Evolutionary conservation across 1,140 invertebrate species (phyloP), one percentile per base, ranked within the genome.

Genomic region (Atta colombica): DNA sequence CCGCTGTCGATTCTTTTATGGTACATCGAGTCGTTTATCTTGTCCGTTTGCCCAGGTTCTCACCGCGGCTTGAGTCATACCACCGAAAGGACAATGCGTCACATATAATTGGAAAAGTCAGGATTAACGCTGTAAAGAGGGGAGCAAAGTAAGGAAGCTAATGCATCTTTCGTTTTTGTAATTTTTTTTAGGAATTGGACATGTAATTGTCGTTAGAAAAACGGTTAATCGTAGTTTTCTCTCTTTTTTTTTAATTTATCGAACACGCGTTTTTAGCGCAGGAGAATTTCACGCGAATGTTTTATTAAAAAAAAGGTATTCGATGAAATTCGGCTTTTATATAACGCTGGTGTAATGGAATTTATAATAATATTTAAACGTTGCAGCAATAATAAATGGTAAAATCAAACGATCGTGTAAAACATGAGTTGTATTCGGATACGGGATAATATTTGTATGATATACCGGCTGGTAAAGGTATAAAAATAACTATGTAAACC

Each of bases 1-100:
- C 49, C 51, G 45, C 85, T 80, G 75, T 86, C 63, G 85, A 82
- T 86, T 80, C 77, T 78, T 86, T 86, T 81, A 86, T 81, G 66
- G 75, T 86, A 86, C 85, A 86, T 82, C 85, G 77, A 69, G 75
- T 80, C 75, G 65, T 86, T 86, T 81, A 86, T 86, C 77, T 81
- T 81, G 25, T 35, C 65, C 60, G 74, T 78, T 85, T 78, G 75
- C 49, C 21, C 82, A 31, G 74, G 74, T 84, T 84, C 80, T 84
- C 80, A 84, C 80, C 61, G 28, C 21, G 28, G 51, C 35, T 86
- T 39, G 77, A 89, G 77, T 89, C 63, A 89, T 53, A 74, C 51
- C 10, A n/a, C 3, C 12, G 58, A 12, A 39, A 69, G 51, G 66
- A 87, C 82, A 80, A 85, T 80, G 75, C 77, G 55, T 71, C 31